Base-by-base conservation (phyloP, 53 echinoderm and acorn worm genomes). In the Apostichopus leukothele region DNA sequence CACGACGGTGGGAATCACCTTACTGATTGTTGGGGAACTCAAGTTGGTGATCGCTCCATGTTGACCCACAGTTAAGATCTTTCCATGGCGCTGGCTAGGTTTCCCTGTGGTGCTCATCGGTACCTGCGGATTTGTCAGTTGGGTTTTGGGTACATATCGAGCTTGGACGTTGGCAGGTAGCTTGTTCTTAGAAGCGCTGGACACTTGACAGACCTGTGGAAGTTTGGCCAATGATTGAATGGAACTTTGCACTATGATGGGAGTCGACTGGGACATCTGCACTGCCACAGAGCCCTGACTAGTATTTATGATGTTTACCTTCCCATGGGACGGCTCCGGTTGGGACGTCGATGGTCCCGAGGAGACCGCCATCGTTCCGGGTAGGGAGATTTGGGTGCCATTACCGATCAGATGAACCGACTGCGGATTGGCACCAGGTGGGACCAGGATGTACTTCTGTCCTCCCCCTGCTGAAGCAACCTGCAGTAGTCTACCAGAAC, bases 21-120 rank as follows among this genome's bases (percentile, higher is more conserved):
- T 85, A 51, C 63, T 66, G 26, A 25, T 26, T 67, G 63, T 39
- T 10, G 19, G 13, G 27, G 88, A 22, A 12, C 53, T 87, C 39
- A 90, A 90, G 73, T 93, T 96, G 74, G 93, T 92, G 51, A 96
- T 91, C 11, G 96, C 96, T 73, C 96, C 96, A 22, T 94, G 67
- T 60, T 85, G 96, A 21, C 96, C 96, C 4, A 96, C 88, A 75
- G 93, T 93, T 20, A 94, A 91, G 61, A 96, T 93, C 68, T 94
- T 94, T 11, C 92, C 92, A 54, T 81, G 81, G 26, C 26, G 25
- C 71, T 92, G 92, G 16, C 79, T 83, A 18, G 90, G 73, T 61
- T 90, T 90, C 8, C 79, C 59, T 53, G 86, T 86, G 21, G 61
- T 23, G 9, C n/a, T 55, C 39, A 39, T 39, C 39, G 39, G 3